Conservation (phyloP, 2,888 invertebrate genomes). For the Yponomeuta cagnagella region DNA sequence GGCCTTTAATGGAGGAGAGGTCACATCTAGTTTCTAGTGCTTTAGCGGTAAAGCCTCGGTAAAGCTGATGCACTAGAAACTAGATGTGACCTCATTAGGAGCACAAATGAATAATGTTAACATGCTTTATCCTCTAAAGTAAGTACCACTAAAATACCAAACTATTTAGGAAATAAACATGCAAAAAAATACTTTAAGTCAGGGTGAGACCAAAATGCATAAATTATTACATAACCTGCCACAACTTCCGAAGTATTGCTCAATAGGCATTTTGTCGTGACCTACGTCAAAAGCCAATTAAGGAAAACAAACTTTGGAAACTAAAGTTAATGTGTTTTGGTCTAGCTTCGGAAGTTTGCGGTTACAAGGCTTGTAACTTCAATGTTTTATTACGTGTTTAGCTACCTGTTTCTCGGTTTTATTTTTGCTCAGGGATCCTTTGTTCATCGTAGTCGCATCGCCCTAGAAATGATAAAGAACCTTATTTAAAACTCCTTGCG, state of each 20-base stretch:
- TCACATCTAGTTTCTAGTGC: too few relatives aligned
- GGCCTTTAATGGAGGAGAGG: too few relatives aligned
- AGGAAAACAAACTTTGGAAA: not conserved
- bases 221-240: not conserved
- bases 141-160: not conserved
- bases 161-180: not conserved
- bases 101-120: not conserved
- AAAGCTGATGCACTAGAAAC: not conserved
- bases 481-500: not conserved
- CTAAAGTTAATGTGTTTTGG: not conserved
- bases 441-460: constrained; percentile 48
- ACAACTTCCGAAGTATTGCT: not conserved
- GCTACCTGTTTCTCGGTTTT: constrained; percentile 24
- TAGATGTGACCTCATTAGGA: not conserved
- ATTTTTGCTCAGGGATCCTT: constrained; percentile 29
- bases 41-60: not conserved
- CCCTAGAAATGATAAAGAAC: constrained; percentile 32
- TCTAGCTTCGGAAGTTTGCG: not conserved
- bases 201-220: too few relatives aligned
- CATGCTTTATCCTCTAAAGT: not conserved
- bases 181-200: not conserved
- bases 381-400: not conserved
- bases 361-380: not conserved
- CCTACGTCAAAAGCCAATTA: not conserved
- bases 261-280: not conserved